These are phyloP conservation scores for Lordiphosa clarofinis DNA, from an alignment of 1,140 invertebrate genomes.

Conservation along the genomic window DNA sequence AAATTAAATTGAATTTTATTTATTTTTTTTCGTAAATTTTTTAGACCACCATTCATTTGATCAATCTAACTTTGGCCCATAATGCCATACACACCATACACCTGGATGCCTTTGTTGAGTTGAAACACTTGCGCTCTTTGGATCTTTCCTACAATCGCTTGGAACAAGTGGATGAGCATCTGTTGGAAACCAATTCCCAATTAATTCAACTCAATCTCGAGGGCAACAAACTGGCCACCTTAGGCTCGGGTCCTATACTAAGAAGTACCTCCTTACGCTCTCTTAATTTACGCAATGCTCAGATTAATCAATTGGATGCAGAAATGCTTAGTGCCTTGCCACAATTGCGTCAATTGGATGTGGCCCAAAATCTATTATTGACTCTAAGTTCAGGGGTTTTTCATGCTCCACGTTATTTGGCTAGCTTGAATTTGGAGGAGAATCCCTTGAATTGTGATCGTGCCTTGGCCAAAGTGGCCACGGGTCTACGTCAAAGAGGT, in stretches of 20 bases:
- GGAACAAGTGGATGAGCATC: constrained; percentile 64
- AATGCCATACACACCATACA: constrained; percentile 69
- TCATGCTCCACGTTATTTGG: constrained; percentile 42
- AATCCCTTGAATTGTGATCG: constrained; percentile 71
- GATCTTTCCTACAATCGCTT: constrained; percentile 75
- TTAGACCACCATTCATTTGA: constrained; percentile 45
- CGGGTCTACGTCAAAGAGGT: constrained; percentile 40
- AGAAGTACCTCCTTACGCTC: constrained; percentile 48
- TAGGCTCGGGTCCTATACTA: constrained; percentile 45
- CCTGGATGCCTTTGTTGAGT: constrained; percentile 54
- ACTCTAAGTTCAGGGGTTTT: constrained; percentile 52
- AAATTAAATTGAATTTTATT: too few relatives aligned
- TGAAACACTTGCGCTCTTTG: constrained; percentile 45
- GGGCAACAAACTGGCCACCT: constrained; percentile 65
- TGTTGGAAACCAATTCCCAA: constrained; percentile 59
- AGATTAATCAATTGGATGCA: constrained; percentile 54
- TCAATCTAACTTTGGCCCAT: constrained; percentile 56
- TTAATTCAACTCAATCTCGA: constrained; percentile 58
- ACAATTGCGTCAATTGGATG: constrained; percentile 53
- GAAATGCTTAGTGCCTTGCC: constrained; percentile 51
- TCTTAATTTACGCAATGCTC: constrained; percentile 64
- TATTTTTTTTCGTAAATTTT: too few relatives aligned
- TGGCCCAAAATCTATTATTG: constrained; percentile 66
- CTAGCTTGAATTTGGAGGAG: constrained; percentile 52
- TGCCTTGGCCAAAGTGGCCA: constrained; percentile 41